Percentiles rank a stretch among this genome's conserved stretches.
These are phyloP conservation scores for Oscheius sp. DNA, from an alignment of 2,888 invertebrate species.

Conservation along the genomic window DNA sequence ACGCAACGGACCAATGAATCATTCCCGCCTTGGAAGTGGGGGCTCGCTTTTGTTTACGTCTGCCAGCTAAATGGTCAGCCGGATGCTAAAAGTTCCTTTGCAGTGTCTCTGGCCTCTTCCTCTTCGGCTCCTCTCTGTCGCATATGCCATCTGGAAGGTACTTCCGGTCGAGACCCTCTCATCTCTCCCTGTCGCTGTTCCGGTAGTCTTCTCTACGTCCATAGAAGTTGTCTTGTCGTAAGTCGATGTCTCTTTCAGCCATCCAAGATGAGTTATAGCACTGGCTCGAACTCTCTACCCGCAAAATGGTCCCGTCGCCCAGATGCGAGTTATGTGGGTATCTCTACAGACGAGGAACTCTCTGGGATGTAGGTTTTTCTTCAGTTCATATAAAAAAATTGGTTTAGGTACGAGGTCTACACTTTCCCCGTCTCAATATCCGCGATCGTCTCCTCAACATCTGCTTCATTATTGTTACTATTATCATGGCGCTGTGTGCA, in stretches of 20 bases:
- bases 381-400: not conserved
- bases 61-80: not conserved
- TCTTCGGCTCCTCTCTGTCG: slow-evolving; percentile 74
- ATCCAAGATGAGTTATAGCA: slow-evolving; percentile 72
- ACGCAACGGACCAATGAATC: not conserved
- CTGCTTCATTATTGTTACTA: slow-evolving; percentile 76
- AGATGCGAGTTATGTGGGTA: slow-evolving; percentile 78
- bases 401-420: slow-evolving; percentile 70
- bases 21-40: not conserved
- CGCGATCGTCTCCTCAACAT: slow-evolving; percentile 77
- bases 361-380: slow-evolving; percentile 75
- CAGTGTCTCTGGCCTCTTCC: slow-evolving; percentile 49
- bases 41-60: not conserved
- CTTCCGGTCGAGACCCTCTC: slow-evolving; percentile 69
- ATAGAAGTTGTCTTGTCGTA: slow-evolving; percentile 77
- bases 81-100: not conserved
- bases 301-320: slow-evolving; percentile 76
- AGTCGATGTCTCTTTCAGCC: not conserved
- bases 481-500: slow-evolving; percentile 75
- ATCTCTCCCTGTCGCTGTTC: slow-evolving; percentile 78
- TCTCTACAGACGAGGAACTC: slow-evolving; percentile 76
- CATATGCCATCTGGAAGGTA: slow-evolving; percentile 76
- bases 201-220: slow-evolving; percentile 77
- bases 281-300: slow-evolving; percentile 77
- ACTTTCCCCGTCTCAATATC: slow-evolving; percentile 75